These are phyloP conservation scores for Sebastes cheni DNA, from an alignment of 2,797 vertebrate genomes.

Conservation along the genomic window DNA sequence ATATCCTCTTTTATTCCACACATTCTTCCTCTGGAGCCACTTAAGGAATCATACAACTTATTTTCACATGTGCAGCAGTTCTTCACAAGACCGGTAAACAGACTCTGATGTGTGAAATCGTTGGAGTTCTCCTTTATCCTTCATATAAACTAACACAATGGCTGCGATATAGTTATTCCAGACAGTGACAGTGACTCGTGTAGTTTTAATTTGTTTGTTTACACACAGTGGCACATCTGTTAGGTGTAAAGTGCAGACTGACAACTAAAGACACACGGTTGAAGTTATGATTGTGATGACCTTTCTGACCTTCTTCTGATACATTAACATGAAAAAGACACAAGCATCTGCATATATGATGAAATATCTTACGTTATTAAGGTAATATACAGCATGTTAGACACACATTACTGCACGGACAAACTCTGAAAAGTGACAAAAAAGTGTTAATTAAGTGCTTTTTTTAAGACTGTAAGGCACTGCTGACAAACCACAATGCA, in stretches of 20 bases:
- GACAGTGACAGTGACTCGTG: not conserved
- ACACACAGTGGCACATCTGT: not conserved
- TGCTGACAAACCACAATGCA: conserved; percentile 26
- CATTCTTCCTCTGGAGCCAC: not conserved
- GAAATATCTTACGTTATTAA: not conserved
- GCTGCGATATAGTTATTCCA: not conserved
- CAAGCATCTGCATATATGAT: not conserved
- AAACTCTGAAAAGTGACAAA: not conserved
- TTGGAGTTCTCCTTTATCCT: not conserved
- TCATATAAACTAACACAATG: not conserved
- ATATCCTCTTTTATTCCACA: not conserved
- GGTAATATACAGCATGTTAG: not conserved
- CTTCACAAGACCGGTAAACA: not conserved
- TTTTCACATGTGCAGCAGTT: not conserved
- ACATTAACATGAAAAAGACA: not conserved
- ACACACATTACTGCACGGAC: not conserved
- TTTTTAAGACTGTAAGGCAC: conserved; percentile 60
- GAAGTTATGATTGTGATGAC: not conserved
- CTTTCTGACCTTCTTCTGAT: not conserved
- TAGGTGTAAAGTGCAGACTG: not conserved
- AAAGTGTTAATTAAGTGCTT: too few species aligned
- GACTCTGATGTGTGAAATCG: too few species aligned
- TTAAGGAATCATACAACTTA: not conserved
- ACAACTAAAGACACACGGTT: not conserved
- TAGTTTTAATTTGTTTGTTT: conserved; percentile 35